Evolutionary conservation across 2,113 vertebrate species (phyloP), one percentile per base, ranked within the genome.

Genomic region (Buteo buteo): DNA sequence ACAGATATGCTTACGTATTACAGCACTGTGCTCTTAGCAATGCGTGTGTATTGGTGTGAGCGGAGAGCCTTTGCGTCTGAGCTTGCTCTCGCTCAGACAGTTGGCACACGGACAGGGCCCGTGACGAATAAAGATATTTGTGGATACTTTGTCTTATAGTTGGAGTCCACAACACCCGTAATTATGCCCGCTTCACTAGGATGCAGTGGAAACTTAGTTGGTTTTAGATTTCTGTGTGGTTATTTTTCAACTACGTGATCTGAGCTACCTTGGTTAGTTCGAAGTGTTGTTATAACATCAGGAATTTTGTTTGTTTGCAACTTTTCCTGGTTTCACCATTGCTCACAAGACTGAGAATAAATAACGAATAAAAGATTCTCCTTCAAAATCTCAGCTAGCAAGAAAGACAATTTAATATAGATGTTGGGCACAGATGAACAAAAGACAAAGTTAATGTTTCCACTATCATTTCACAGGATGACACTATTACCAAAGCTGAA

Each of bases 1-100:
- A 22, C 31, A 19, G 38, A 7, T 22, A 7, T 1, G 5, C 32
- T 74, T 20, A 5, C 9, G 0, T 7, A 3, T 7, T 5, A 3
- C 66, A 31, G 76, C 8, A 1, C 76, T 9, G 34, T 5, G 10
- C 54, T 36, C 45, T 5, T 22, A 16, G 67, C 59, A 7, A 0
- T 1, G 28, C 1, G 11, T 7, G 4, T 8, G 50, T 17, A 2
- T 9, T 11, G 20, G 8, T 14, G 2, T 4, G 55, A 26, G 47
- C 49, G 4, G 34, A 7, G 55, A 1, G 17, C 31, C n/a, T 26
- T 12, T 32, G 11, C 31, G 6, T 9, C 34, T 3, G 1, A 25
- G 55, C 16, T 18, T 21, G n/a, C 17, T 26, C 52, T 44, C 20
- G 6, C 9, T 47, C 5, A 3, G 74, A 3, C 28, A 14, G 15